Evolutionary conservation across 2,797 vertebrate species (phyloP).

Genomic region (Enoplosus armatus): DNA sequence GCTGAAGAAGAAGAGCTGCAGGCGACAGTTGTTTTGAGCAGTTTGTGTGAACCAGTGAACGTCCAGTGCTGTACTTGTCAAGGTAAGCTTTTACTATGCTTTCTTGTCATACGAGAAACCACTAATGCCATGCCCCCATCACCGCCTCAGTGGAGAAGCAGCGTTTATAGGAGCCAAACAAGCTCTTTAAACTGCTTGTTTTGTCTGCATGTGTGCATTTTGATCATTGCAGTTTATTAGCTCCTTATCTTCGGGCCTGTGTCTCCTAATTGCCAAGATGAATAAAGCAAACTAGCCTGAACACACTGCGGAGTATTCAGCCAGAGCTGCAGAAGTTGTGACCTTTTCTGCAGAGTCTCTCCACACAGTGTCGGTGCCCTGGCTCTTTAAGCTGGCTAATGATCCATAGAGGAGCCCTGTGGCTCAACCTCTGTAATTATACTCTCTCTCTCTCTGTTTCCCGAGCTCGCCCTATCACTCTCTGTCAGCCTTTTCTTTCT

Average conservation of each 20-base stretch:
- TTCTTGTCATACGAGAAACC: not conserved
- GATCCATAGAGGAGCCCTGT: slow-evolving; percentile 73
- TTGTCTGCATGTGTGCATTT: not conserved
- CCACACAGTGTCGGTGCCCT: slow-evolving; percentile 32
- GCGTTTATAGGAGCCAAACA: not conserved
- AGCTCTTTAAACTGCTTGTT: not conserved
- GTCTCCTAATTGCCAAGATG: slow-evolving; percentile 45
- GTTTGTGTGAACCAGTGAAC: not conserved
- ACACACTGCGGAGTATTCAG: slow-evolving; percentile 26
- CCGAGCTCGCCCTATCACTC: slow-evolving; percentile 52
- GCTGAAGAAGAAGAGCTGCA: not conserved
- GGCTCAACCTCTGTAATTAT: slow-evolving; percentile 78
- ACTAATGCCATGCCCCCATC: not conserved
- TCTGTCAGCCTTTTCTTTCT: slow-evolving; percentile 49
- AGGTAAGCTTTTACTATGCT: not conserved
- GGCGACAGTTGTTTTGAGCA: not conserved
- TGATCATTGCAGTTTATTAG: slow-evolving; percentile 41
- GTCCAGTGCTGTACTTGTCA: not conserved
- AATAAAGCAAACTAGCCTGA: slow-evolving; percentile 42
- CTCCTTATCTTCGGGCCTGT: slow-evolving; percentile 32
- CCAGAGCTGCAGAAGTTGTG: slow-evolving; percentile 56
- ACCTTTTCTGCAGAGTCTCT: slow-evolving; percentile 65
- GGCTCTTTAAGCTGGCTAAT: slow-evolving; percentile 78
- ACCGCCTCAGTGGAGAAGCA: not conserved
- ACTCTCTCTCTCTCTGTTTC: slow-evolving; percentile 49